Conservation (phyloP, 2,797 vertebrate genomes). For the Syndactyla subalaris region DNA sequence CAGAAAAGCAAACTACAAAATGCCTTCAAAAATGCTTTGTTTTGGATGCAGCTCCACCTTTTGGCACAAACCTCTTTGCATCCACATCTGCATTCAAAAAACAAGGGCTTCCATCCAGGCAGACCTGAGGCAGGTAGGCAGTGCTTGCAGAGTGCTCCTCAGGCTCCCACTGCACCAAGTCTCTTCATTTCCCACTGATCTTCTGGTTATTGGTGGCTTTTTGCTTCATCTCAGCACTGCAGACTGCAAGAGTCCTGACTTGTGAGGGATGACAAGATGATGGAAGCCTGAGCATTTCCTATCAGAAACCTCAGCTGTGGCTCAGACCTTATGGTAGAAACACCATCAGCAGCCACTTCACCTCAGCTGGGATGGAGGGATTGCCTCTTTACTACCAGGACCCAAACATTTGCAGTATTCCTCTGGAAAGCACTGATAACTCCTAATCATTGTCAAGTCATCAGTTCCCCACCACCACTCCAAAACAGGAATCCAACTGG, state of each 20-base stretch:
- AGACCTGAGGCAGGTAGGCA: background rate
- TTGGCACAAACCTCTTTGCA: background rate
- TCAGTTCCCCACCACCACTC: background rate
- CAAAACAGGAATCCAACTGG: background rate
- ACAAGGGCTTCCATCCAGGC: background rate
- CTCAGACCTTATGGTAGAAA: background rate
- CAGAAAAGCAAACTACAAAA: no score
- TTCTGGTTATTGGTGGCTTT: background rate
- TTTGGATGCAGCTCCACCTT: background rate
- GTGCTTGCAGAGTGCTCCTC: background rate
- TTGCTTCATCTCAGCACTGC: background rate
- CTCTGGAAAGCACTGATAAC: background rate
- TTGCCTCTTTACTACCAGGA: background rate
- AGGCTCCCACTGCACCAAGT: background rate
- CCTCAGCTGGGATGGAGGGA: background rate
- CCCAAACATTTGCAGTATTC: background rate
- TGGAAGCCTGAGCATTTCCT: background rate
- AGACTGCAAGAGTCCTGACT: background rate
- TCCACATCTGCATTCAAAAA: background rate
- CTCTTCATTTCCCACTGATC: background rate
- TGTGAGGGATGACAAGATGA: background rate
- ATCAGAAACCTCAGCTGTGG: background rate
- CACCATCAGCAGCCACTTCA: background rate
- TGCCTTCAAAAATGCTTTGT: background rate
- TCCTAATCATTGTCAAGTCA: background rate